A percentile compares a stretch with the other conserved stretches of the same genome.
Evolutionary conservation across 2,888 invertebrate species (phyloP).

Genomic region (Drosophila falleni): DNA sequence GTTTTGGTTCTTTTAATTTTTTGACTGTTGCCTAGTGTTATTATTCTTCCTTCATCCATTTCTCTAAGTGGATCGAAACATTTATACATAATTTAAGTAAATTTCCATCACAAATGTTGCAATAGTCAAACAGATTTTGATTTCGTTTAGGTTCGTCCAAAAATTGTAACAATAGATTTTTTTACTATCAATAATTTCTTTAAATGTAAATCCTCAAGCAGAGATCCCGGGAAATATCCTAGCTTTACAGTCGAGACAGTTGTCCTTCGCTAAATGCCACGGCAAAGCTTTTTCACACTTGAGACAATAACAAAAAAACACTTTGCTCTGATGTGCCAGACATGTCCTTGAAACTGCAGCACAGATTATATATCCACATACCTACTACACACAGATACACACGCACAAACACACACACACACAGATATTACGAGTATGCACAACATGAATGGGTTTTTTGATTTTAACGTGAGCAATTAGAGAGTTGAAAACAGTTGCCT

Average conservation of each 20-base stretch:
- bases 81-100: too few species aligned
- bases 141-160: background rate
- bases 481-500: constrained; percentile 30
- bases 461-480: constrained; percentile 24
- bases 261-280: constrained; percentile 11
- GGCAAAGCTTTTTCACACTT: constrained; percentile 11
- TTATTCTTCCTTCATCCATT: too few species aligned
- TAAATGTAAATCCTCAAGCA: background rate
- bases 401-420: background rate
- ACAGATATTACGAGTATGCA: background rate
- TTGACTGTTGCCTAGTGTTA: too few species aligned
- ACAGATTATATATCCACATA: constrained; percentile 5
- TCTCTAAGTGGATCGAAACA: too few species aligned
- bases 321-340: constrained; percentile 11
- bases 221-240: background rate
- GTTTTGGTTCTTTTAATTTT: too few species aligned
- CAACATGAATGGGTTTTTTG: background rate
- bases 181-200: background rate
- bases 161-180: background rate
- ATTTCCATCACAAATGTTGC: too few species aligned
- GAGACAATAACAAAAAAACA: constrained; percentile 13
- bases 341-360: constrained; percentile 26
- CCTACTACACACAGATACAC: too few species aligned
- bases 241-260: constrained; percentile 1
- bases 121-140: too few species aligned